phyloP scores from a whole-genome alignment of 2,113 vertebrate genomes.

The Anoplopoma fimbria region DNA sequence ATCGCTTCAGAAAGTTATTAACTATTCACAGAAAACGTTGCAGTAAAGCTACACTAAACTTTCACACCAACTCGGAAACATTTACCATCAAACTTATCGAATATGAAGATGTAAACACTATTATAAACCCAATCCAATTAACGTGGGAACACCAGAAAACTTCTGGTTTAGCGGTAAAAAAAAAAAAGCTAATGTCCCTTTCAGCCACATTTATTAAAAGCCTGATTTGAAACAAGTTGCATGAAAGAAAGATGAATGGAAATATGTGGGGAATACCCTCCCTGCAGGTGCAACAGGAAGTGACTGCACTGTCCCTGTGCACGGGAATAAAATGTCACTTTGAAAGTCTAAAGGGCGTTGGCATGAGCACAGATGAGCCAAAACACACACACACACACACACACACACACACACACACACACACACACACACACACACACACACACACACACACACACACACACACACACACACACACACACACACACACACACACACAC shows the following conservation, averaged over 20 bases:
- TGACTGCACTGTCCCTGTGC: neutral
- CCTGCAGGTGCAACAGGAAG: neutral
- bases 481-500: conserved; percentile 14
- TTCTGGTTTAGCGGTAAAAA: too few species aligned
- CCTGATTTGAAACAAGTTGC: neutral
- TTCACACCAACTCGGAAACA: neutral
- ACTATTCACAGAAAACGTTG: too few species aligned
- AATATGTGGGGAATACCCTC: too few species aligned
- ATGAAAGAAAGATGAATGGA: neutral
- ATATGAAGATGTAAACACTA: neutral
- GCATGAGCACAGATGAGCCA: neutral
- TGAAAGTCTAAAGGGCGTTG: conserved; percentile 1
- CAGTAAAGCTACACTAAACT: too few species aligned
- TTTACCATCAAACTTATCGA: neutral
- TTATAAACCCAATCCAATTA: neutral
- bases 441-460: neutral
- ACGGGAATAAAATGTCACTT: neutral
- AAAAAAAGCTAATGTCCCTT: too few species aligned
- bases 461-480: neutral
- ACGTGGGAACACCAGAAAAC: neutral
- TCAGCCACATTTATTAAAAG: too few species aligned
- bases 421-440: neutral
- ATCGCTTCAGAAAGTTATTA: too few species aligned
- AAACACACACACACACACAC: neutral
- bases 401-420: neutral